Base-by-base conservation (phyloP, 2,113 vertebrate species). In the Delphinapterus leucas region DNA sequence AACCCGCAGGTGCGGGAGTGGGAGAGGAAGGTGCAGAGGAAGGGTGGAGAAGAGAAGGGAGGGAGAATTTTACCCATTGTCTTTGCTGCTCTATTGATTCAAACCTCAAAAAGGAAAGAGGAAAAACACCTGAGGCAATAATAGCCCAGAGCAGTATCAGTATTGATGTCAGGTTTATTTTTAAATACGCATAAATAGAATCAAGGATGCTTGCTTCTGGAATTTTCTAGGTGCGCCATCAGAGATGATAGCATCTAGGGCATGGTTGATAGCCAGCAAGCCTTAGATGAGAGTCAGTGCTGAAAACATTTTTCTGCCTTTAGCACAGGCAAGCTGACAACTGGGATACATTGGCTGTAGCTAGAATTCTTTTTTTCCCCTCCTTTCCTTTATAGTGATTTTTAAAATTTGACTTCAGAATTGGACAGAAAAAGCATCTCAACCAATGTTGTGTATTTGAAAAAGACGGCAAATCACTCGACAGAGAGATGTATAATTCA, bases 371-470 rank as follows among this genome's bases (percentile, higher is more conserved):
- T 33, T n/a, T 44, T 14, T n/a, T 17, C 5, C 1, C 1, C 28
- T 61, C 8, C 5, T 25, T 91, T 71, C 82, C 76, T 63, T 28
- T 83, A 79, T 1, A 70, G 81, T 21, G 49, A 65, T 55, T 97
- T 97, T 88, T 77, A 20, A 93, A 73, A 92, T 82, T 14, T 89
- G 33, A 65, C 41, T 82, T 95, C 58, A 84, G 88, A 90, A 63
- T 38, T 71, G 60, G 28, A 77, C 65, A 68, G 85, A 96, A 90
- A 97, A 92, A 68, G 28, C 41, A 79, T 86, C 88, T 95, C 49
- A 67, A 25, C 14, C 61, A 74, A 79, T 67, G 38, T 14, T 53
- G 70, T 70, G 3, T 38, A 28, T 96, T 92, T 93, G 31, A 68
- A 88, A 91, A 90, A 55, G 26, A 77, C 12, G 17, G 41, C 49